Conservation (phyloP, 2,888 invertebrate species). For the Archips xylosteana region DNA sequence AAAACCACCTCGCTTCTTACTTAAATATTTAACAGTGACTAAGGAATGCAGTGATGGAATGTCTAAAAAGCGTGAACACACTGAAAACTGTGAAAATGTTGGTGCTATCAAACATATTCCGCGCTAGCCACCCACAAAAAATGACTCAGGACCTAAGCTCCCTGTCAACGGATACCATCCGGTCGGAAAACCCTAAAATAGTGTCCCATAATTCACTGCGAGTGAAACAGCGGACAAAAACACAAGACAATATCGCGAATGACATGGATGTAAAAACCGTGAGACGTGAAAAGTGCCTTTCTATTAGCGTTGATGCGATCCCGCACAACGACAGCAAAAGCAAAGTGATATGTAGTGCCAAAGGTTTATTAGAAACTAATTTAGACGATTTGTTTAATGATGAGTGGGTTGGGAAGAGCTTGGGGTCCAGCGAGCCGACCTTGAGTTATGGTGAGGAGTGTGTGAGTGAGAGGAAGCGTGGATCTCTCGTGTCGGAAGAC, state of each 20-base stretch:
- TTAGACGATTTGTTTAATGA: slow-evolving; percentile 80
- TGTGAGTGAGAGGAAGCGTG: slow-evolving; percentile 57
- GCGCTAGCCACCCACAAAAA: slow-evolving; percentile 72
- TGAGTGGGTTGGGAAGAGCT: slow-evolving; percentile 71
- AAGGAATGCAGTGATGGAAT: slow-evolving; percentile 85
- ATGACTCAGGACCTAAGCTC: slow-evolving; percentile 61
- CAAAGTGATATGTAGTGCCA: slow-evolving; percentile 84
- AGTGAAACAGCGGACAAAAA: slow-evolving; percentile 73
- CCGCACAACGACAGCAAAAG: slow-evolving; percentile 72
- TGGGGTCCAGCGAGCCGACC: slow-evolving; percentile 79
- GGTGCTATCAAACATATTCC: slow-evolving; percentile 81
- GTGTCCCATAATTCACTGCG: slow-evolving; percentile 69
- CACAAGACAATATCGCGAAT: slow-evolving; percentile 65
- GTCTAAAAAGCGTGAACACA: slow-evolving; percentile 74
- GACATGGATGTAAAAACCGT: slow-evolving; percentile 60
- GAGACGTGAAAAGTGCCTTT: slow-evolving; percentile 71
- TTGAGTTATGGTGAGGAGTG: slow-evolving; percentile 67
- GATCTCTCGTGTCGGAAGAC: slow-evolving; percentile 76
- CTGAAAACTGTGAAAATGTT: slow-evolving; percentile 83
- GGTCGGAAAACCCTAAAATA: slow-evolving; percentile 56
- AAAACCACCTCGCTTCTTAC: slow-evolving; percentile 62
- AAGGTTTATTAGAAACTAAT: slow-evolving; percentile 84
- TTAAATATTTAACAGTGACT: slow-evolving; percentile 61
- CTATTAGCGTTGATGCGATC: slow-evolving; percentile 77
- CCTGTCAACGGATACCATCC: slow-evolving; percentile 49